Evolutionary conservation across 2,888 invertebrate species (phyloP), one percentile per base, ranked within the genome.

Genomic region (Acronicta aceris): DNA sequence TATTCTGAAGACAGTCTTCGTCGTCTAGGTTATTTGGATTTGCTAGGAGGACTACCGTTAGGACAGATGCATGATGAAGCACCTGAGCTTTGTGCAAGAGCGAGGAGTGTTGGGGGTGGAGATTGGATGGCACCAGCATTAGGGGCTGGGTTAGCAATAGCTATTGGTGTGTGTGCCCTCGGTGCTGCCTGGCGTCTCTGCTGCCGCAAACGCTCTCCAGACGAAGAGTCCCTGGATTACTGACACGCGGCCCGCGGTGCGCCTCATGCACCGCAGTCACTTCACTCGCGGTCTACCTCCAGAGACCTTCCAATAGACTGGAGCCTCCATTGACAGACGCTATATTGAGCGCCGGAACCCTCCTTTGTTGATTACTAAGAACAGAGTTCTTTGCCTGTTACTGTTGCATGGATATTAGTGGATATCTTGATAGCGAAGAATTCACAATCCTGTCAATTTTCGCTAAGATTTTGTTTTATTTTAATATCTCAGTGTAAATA

Each of bases 51-150:
- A 59, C 88, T 90, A 56, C 89, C 90, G 17, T 84, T 94, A 49
- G 94, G 95, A 3, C 95, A 95, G 64, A 87, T 96, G 49, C 96
- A 97, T 76, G 98, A 98, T 85, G 98, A 98, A 85, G 96, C 97
- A 0, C 95, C 96, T 0, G 97, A 97, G 80, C 93, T 97, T 13
- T 98, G 98, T 82, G 95, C 95, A 21, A 92, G 95, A 16, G 94
- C 94, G 1, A 89, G 92, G 17, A 94, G 90, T 72, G 86, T 90
- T 2, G 91, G 89, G 1, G 89, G 93, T 6, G 92, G 95, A 0
- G 96, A 96, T 69, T 96, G 96, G 96, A 92, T 95, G 42, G 96
- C 96, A 1, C 95, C 96, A 13, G 95, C 95, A 2, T 84, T 96
- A n/a, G 96, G 96, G 0, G 96, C 96, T 16, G 95, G 92, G 4